These are phyloP conservation scores for Hemithea aestivaria DNA, from an alignment of 2,888 invertebrate species.

Conservation along the genomic window DNA sequence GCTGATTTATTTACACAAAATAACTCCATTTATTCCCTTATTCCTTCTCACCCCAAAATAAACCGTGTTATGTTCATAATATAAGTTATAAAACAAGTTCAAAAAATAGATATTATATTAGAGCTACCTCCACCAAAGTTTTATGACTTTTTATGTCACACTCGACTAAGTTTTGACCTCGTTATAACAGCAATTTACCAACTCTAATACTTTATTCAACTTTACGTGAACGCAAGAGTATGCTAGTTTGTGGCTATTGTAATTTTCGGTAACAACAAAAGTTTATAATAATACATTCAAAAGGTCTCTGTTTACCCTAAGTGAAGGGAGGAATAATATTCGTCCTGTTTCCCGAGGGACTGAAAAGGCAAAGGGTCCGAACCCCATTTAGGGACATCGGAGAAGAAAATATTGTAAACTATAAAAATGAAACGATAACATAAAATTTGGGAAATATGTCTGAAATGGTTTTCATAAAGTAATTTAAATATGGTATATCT, in stretches of 20 bases:
- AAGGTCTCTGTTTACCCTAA: conserved; percentile 52
- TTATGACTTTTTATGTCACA: neutral
- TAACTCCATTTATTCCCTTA: too few relatives aligned
- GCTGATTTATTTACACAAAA: too few relatives aligned
- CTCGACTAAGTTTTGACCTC: neutral
- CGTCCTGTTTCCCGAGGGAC: conserved; percentile 53
- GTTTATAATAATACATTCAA: conserved; percentile 62
- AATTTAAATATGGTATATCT: neutral
- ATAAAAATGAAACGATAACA: conserved; percentile 37
- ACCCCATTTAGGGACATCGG: conserved; percentile 55
- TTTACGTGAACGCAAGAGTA: conserved; percentile 24
- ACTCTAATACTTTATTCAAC: too few relatives aligned
- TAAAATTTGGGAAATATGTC: conserved; percentile 17
- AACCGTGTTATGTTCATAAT: too few relatives aligned
- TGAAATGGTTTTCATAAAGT: conserved; percentile 3
- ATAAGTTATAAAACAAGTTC: too few relatives aligned
- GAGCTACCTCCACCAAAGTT: too few relatives aligned
- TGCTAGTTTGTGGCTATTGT: conserved; percentile 40
- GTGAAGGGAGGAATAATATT: conserved; percentile 59
- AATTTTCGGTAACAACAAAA: conserved; percentile 61
- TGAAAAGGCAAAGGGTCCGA: conserved; percentile 63
- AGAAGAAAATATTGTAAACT: conserved; percentile 52
- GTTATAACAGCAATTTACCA: conserved; percentile 1
- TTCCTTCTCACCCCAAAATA: too few relatives aligned
- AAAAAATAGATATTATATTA: conserved; percentile 3